These are phyloP conservation scores for Clupea harengus DNA, from an alignment of 2,113 vertebrate genomes.

Conservation along the genomic window DNA sequence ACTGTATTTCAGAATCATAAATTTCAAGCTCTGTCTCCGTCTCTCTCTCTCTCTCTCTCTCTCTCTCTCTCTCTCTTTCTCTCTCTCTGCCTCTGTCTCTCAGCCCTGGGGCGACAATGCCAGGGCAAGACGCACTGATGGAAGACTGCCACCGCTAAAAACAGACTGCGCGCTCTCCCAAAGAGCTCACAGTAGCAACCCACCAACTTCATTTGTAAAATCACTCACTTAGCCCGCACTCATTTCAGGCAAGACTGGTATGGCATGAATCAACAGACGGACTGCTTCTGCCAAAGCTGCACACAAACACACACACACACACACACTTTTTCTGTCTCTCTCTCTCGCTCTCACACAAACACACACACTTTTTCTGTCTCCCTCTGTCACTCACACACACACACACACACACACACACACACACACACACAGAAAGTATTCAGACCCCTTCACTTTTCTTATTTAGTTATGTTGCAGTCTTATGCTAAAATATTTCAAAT, in stretches of 20 bases:
- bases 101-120: background rate
- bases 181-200: background rate
- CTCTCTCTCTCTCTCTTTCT: background rate
- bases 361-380: background rate
- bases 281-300: background rate
- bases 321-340: background rate
- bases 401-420: conserved; percentile 6
- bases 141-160: background rate
- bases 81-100: background rate
- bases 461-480: too few relatives aligned
- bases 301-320: background rate
- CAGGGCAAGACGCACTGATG: background rate
- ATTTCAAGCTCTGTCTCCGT: background rate
- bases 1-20: conserved; percentile 1
- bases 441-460: background rate
- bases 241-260: background rate
- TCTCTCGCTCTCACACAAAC: background rate
- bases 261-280: background rate
- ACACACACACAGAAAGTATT: conserved; percentile 10
- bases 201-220: background rate
- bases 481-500: too few relatives aligned
- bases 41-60: background rate
- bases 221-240: background rate
- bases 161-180: background rate
- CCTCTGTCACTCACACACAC: background rate